phyloP scores from a whole-genome alignment of 1,140 invertebrate species.

The Drosophila leontia region DNA sequence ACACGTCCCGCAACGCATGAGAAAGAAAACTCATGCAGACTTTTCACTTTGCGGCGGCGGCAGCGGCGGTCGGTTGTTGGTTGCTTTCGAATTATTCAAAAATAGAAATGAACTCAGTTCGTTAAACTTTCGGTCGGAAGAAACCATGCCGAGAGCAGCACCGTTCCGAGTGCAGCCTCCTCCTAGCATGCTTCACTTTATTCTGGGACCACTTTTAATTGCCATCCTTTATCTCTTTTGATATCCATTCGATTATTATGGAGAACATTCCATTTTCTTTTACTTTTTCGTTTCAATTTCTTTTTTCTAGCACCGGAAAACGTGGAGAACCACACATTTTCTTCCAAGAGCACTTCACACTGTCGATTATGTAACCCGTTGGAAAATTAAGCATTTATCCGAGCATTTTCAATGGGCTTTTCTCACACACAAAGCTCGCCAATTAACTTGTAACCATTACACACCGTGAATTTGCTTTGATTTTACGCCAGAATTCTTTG shows the following conservation, averaged over 20 bases:
- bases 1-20: slow-evolving; percentile 59
- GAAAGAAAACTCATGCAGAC: slow-evolving; percentile 70
- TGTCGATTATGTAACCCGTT: slow-evolving; percentile 76
- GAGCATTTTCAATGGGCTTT: slow-evolving; percentile 14
- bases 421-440: slow-evolving; percentile 33
- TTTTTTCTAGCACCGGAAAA: slow-evolving; percentile 57
- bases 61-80: slow-evolving; percentile 44
- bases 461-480: slow-evolving; percentile 57
- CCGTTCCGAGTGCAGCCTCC: slow-evolving; percentile 44
- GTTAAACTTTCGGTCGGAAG: slow-evolving; percentile 82
- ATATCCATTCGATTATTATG: slow-evolving; percentile 40
- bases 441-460: slow-evolving; percentile 41
- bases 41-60: slow-evolving; percentile 68
- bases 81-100: slow-evolving; percentile 81
- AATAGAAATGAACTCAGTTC: slow-evolving; percentile 85
- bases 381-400: slow-evolving; percentile 44
- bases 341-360: slow-evolving; percentile 43
- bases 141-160: slow-evolving; percentile 64
- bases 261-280: slow-evolving; percentile 34
- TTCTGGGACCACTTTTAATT: slow-evolving; percentile 56
- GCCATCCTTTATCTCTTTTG: slow-evolving; percentile 43
- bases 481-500: slow-evolving; percentile 47
- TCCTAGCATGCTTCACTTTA: slow-evolving; percentile 44
- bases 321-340: slow-evolving; percentile 71
- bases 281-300: slow-evolving; percentile 16